These are phyloP conservation scores for Neodiprion virginianus DNA, from an alignment of 1,140 invertebrate species.

Conservation along the genomic window DNA sequence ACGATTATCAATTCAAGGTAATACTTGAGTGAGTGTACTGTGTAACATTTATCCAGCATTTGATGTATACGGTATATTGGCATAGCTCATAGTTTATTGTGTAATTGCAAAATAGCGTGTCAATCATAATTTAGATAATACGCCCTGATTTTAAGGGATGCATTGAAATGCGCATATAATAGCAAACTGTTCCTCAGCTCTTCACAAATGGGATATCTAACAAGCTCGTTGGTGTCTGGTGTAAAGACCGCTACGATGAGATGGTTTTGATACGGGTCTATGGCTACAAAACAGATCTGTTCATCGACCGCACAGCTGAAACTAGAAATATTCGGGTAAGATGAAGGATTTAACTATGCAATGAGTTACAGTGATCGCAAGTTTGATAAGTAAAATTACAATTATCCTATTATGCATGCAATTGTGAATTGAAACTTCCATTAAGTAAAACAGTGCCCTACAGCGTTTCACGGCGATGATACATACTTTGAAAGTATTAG, in stretches of 20 bases:
- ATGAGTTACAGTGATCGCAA: slow-evolving; percentile 10
- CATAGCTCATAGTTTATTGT: slow-evolving; percentile 4
- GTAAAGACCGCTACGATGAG: slow-evolving; percentile 63
- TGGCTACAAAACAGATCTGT: slow-evolving; percentile 90
- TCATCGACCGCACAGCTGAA: slow-evolving; percentile 90
- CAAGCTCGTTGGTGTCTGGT: slow-evolving; percentile 83
- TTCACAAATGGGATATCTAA: slow-evolving; percentile 97
- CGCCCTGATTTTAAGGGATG: background rate
- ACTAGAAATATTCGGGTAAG: slow-evolving; percentile 72
- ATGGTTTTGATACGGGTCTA: slow-evolving; percentile 90
- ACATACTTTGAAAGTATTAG: slow-evolving; percentile 4
- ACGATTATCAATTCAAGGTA: slow-evolving; percentile 64
- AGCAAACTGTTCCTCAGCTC: slow-evolving; percentile 63
- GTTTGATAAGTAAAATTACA: slow-evolving; percentile 13
- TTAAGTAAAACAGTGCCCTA: slow-evolving; percentile 8
- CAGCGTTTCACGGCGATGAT: background rate
- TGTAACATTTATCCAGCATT: background rate
- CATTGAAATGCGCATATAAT: background rate
- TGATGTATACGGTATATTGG: background rate
- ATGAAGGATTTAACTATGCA: slow-evolving; percentile 14
- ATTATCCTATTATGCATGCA: background rate
- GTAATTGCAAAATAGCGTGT: slow-evolving; percentile 10
- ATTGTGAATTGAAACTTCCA: slow-evolving; percentile 10
- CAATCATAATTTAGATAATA: background rate
- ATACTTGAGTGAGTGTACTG: slow-evolving; percentile 12